Evolutionary conservation across 1,140 invertebrate genomes (phyloP).

Genomic region (Trinorchestia longiramus): DNA sequence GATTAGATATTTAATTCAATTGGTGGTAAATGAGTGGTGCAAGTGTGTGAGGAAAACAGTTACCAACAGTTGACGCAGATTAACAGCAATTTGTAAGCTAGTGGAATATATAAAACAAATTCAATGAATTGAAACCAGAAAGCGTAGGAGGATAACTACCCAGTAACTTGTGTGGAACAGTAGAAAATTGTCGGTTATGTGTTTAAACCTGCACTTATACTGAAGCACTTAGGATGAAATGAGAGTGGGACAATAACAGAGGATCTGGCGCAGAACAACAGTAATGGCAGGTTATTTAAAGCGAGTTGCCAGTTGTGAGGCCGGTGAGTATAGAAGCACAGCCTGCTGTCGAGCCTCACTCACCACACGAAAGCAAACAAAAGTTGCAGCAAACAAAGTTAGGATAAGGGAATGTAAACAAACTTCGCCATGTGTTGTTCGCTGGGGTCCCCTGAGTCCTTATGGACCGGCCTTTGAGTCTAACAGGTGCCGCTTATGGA

Average conservation of each 20-base stretch:
- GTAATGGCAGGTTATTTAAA: neutral
- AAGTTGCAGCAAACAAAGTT: slow-evolving; percentile 41
- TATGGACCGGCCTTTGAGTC: neutral
- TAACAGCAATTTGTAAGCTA: no score
- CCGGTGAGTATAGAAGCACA: neutral
- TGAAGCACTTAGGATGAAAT: no score
- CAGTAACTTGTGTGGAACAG: no score
- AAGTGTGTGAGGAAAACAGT: no score
- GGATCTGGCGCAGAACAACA: neutral
- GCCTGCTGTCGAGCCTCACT: slow-evolving; percentile 23
- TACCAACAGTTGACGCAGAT: no score
- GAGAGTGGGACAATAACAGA: neutral
- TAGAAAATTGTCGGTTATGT: no score
- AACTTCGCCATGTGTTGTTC: slow-evolving; percentile 39
- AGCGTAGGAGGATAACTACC: no score
- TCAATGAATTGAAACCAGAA: no score
- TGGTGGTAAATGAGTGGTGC: no score
- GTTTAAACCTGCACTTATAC: no score
- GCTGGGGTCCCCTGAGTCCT: neutral
- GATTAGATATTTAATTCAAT: no score
- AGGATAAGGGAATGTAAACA: slow-evolving; percentile 54
- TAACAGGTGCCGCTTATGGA: slow-evolving; percentile 13
- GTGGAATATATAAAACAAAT: no score
- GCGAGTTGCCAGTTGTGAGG: neutral
- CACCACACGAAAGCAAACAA: slow-evolving; percentile 39